Base-by-base conservation (phyloP, 2,888 invertebrate genomes). In the Spisula solida region DNA sequence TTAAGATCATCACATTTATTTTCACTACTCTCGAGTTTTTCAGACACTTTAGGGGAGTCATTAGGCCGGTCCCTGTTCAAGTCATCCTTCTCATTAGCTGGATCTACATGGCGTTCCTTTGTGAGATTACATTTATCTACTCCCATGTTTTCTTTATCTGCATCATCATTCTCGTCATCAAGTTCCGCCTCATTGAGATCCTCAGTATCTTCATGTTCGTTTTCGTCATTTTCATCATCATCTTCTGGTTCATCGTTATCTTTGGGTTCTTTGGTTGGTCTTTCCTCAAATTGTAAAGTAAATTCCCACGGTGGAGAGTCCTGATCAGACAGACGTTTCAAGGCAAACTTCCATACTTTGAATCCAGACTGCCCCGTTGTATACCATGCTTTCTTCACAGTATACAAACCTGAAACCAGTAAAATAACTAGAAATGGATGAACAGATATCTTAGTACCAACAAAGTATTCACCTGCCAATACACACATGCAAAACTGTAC, bases 311-410 rank as follows among this genome's bases (percentile, higher is more conserved):
- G 96, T 12, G 96, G 95, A 16, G 96, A 94, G 0, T 95, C 94
- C 89, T 97, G 97, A 87, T 96, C 94, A 0, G 89, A 47, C 60
- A 94, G 95, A 25, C 97, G 94, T 34, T 92, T 93, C 87, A 97
- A 93, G 5, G 96, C 96, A 96, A 96, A 97, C 92, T 96, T 96
- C 95, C 95, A 96, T 34, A 97, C 96, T n/a, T 94, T 94, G 93
- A 95, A 96, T 0, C 97, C 97, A 20, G 96, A 94, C 51, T 94
- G 47, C 0, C 97, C 97, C 41, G 93, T 93, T 0, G 95, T 95
- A 83, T 92, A 95, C 97, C 97, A 96, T 83, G 89, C 95, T 88
- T 96, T 96, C 91, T 96, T 96, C 31, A 97, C 96, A 18, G 94
- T 93, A 94, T 97, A 97, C 70, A 97, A 87, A 10, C 97, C 97